Conservation (phyloP, 2,797 vertebrate genomes). For the Danio kyathit region DNA sequence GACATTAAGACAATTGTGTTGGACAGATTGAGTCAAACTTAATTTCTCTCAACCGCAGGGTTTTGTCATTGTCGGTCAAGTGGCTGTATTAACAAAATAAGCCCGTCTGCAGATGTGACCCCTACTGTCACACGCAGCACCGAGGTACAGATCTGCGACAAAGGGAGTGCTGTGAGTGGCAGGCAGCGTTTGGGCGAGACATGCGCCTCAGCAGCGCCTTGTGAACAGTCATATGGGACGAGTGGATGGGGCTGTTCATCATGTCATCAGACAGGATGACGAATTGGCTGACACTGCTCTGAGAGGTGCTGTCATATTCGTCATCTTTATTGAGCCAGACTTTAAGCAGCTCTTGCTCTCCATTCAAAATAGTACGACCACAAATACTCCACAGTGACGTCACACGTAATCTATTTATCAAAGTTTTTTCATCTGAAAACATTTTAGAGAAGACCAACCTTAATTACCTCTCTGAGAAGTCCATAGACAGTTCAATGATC, state of each 20-base stretch:
- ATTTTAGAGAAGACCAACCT: constrained; percentile 4
- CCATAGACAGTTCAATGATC: constrained; percentile 3
- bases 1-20: constrained; percentile 9
- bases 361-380: constrained; percentile 46
- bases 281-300: constrained; percentile 77
- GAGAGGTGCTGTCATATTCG: constrained; percentile 79
- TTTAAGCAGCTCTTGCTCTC: constrained; percentile 50
- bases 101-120: constrained; percentile 35
- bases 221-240: constrained; percentile 69
- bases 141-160: constrained; percentile 39
- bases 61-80: constrained; percentile 38
- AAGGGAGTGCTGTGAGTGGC: constrained; percentile 60
- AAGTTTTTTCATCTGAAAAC: constrained; percentile 3
- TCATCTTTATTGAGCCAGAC: constrained; percentile 76
- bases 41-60: background rate
- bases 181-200: constrained; percentile 65
- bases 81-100: constrained; percentile 42
- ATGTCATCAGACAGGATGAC: constrained; percentile 78
- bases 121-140: constrained; percentile 17
- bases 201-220: constrained; percentile 62
- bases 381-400: constrained; percentile 34
- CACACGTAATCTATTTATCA: constrained; percentile 12
- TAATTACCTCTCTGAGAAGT: constrained; percentile 15
- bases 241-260: constrained; percentile 78
- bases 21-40: background rate